Percentiles rank a stretch among this genome's conserved stretches.
phyloP scores from a whole-genome alignment of 2,113 vertebrate genomes.

The Callaeas wilsoni region DNA sequence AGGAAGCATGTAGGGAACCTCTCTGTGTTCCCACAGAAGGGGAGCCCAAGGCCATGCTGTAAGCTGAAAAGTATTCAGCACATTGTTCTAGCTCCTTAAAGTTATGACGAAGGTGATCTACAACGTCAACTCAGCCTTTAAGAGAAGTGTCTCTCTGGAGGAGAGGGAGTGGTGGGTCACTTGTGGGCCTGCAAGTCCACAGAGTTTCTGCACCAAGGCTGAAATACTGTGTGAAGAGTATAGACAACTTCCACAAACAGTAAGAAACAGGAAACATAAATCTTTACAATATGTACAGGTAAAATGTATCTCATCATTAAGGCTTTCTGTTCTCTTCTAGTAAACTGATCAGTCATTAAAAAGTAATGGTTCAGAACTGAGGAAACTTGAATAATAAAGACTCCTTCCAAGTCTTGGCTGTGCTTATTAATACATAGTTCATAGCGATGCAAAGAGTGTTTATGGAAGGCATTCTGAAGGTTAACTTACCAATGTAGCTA shows the following conservation, averaged over 20 bases:
- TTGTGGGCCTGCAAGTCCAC: background rate
- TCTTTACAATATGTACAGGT: background rate
- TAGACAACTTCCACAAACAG: background rate
- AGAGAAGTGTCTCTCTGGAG: background rate
- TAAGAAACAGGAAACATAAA: background rate
- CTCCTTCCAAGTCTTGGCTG: background rate
- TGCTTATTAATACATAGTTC: background rate
- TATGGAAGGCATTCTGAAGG: background rate
- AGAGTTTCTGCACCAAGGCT: background rate
- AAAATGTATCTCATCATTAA: background rate
- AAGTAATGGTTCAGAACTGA: background rate
- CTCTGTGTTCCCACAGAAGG: background rate
- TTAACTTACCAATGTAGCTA: background rate
- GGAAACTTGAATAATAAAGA: background rate
- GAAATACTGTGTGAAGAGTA: background rate
- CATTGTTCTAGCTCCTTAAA: background rate
- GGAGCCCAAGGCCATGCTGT: background rate
- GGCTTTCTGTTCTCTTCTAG: background rate
- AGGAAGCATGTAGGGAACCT: background rate
- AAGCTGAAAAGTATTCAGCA: background rate
- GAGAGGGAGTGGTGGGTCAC: accelerated
- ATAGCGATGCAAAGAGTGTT: background rate
- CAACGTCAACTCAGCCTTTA: background rate
- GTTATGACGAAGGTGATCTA: background rate
- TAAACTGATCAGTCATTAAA: background rate